phyloP scores from a whole-genome alignment of 1,140 invertebrate species.

The Drosophila chauvacae region DNA sequence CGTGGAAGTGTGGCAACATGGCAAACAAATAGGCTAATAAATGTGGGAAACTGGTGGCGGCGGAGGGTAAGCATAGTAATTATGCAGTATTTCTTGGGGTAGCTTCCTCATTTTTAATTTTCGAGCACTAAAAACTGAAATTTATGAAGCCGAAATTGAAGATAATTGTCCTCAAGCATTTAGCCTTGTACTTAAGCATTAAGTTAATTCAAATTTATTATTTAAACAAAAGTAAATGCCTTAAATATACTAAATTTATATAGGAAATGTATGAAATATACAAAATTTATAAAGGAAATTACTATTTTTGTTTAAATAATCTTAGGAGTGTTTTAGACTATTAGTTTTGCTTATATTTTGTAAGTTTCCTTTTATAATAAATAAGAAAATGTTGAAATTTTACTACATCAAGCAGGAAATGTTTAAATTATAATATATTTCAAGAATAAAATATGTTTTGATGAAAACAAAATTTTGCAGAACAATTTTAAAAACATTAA shows the following conservation, averaged over 20 bases:
- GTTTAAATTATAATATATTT: no score
- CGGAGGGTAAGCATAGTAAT: conserved; percentile 5
- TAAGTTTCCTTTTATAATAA: neutral
- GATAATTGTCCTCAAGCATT: conserved; percentile 2
- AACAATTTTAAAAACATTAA: neutral
- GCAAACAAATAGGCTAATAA: conserved; percentile 13
- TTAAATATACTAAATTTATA: neutral
- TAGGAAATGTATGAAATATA: neutral
- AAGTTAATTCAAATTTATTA: conserved; percentile 1
- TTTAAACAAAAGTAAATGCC: neutral
- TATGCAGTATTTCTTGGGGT: conserved; percentile 3
- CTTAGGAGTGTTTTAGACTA: no score
- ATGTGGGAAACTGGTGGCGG: conserved; percentile 16
- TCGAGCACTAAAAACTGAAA: neutral
- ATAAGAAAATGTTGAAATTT: neutral
- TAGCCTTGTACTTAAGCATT: conserved; percentile 5
- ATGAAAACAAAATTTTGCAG: neutral
- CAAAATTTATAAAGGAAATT: neutral
- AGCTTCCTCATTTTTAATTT: conserved; percentile 20
- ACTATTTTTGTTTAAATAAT: no score
- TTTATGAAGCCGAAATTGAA: conserved; percentile 17
- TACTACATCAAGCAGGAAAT: neutral
- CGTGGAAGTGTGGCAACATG: conserved; percentile 11
- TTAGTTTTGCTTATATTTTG: no score
- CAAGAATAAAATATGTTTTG: neutral